These are phyloP conservation scores for Mustela lutreola DNA, from an alignment of 2,113 vertebrate genomes.

Conservation along the genomic window DNA sequence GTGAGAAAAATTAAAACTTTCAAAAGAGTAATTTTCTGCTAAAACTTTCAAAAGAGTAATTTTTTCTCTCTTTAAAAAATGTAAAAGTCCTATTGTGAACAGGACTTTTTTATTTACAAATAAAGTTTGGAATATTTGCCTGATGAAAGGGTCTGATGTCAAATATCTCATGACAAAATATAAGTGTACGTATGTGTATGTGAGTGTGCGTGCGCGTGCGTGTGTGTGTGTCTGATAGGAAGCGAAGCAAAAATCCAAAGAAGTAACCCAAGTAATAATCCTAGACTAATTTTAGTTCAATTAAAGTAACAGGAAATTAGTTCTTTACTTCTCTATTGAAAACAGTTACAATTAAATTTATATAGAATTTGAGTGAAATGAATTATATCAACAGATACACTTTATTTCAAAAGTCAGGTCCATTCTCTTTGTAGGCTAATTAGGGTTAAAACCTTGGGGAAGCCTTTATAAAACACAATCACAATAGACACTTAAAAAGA, in stretches of 20 bases:
- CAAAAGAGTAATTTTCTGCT: neutral
- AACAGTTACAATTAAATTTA: neutral
- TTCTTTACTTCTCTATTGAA: conserved; percentile 1
- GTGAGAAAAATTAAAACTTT: neutral
- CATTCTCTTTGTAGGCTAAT: conserved; percentile 2
- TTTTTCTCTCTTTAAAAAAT: neutral
- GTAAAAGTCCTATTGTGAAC: neutral
- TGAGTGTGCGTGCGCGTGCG: no score
- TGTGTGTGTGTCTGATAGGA: neutral
- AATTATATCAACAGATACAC: neutral
- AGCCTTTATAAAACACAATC: neutral
- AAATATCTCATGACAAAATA: neutral
- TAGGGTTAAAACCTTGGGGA: neutral
- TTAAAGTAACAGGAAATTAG: neutral
- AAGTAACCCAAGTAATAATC: neutral
- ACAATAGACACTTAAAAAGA: neutral
- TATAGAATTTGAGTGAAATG: conserved; percentile 6
- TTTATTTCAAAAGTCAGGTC: conserved; percentile 33
- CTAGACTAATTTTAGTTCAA: neutral
- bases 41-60: neutral
- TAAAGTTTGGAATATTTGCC: neutral
- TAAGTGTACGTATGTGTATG: neutral
- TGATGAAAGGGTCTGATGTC: neutral
- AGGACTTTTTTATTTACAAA: neutral
- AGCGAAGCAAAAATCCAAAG: neutral